These are phyloP conservation scores for Brachionus koreanus DNA, from an alignment of 1,140 invertebrate genomes.

Conservation along the genomic window DNA sequence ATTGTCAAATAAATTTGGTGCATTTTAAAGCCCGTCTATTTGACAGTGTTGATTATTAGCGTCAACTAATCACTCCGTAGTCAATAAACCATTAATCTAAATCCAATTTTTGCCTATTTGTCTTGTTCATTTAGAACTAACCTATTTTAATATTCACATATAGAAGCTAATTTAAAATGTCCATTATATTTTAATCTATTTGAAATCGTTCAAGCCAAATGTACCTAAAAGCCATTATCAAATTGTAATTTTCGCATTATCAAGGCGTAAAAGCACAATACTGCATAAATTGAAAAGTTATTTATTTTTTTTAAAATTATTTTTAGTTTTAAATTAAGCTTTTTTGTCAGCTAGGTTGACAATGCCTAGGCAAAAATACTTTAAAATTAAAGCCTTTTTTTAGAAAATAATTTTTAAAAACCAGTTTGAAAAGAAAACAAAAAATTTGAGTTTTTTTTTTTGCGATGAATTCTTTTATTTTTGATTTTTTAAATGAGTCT, in stretches of 20 bases:
- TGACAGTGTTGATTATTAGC: background rate
- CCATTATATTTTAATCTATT: background rate
- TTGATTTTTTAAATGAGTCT: background rate
- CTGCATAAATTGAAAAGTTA: background rate
- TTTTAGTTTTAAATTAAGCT: background rate
- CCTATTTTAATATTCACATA: background rate
- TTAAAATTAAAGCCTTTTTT: background rate
- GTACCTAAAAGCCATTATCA: background rate
- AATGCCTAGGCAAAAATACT: no score
- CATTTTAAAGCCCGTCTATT: background rate
- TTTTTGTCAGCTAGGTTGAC: background rate
- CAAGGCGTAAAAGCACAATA: background rate
- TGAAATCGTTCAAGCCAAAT: background rate
- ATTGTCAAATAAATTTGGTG: background rate
- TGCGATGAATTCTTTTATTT: background rate
- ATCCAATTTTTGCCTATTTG: constrained; percentile 1
- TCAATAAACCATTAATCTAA: constrained; percentile 4
- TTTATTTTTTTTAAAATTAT: background rate
- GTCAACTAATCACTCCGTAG: background rate
- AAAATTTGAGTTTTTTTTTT: background rate
- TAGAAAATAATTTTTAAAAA: background rate
- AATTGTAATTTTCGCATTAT: constrained; percentile 16
- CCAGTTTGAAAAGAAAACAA: constrained; percentile 2
- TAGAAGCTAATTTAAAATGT: background rate
- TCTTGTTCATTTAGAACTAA: background rate